Conservation (phyloP, 2,797 vertebrate species). For the Hippocampus kuda region DNA sequence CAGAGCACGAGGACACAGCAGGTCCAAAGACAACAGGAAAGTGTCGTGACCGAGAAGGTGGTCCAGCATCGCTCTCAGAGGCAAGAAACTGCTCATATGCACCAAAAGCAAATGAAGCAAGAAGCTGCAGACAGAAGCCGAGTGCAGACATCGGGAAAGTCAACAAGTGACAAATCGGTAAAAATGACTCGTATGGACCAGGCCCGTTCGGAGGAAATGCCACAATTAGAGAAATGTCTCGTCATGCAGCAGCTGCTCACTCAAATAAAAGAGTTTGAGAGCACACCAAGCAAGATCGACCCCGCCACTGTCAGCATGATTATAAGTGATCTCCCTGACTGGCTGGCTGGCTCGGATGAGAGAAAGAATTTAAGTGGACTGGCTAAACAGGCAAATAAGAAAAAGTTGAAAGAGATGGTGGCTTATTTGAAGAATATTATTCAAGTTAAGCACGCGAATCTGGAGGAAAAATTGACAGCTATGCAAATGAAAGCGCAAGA, state of each 20-base stretch:
- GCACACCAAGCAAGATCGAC: slow-evolving; percentile 62
- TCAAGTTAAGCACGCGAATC: slow-evolving; percentile 64
- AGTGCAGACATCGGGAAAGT: slow-evolving; percentile 35
- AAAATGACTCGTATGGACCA: slow-evolving; percentile 42
- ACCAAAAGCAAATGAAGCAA: slow-evolving; percentile 53
- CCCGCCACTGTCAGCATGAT: slow-evolving; percentile 65
- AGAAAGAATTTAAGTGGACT: slow-evolving; percentile 59
- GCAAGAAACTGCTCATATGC: slow-evolving; percentile 48
- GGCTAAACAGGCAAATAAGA: slow-evolving; percentile 67
- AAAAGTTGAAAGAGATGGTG: slow-evolving; percentile 76
- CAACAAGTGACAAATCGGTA: slow-evolving; percentile 43
- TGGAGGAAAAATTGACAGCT: slow-evolving; percentile 54
- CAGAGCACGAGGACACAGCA: slow-evolving; percentile 53
- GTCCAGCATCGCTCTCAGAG: slow-evolving; percentile 48
- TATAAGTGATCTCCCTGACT: slow-evolving; percentile 69
- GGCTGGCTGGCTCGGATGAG: slow-evolving; percentile 70
- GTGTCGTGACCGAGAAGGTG: slow-evolving; percentile 52
- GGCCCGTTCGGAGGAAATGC: slow-evolving; percentile 49
- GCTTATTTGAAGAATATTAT: slow-evolving; percentile 65
- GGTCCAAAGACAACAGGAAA: slow-evolving; percentile 51
- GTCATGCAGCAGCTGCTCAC: slow-evolving; percentile 68
- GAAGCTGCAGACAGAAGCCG: slow-evolving; percentile 33
- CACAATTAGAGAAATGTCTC: slow-evolving; percentile 68
- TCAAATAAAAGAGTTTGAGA: slow-evolving; percentile 74
- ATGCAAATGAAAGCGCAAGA: slow-evolving; percentile 40